Evolutionary conservation across 2,797 vertebrate species (phyloP).

Genomic region (Xenentodon cancila): DNA sequence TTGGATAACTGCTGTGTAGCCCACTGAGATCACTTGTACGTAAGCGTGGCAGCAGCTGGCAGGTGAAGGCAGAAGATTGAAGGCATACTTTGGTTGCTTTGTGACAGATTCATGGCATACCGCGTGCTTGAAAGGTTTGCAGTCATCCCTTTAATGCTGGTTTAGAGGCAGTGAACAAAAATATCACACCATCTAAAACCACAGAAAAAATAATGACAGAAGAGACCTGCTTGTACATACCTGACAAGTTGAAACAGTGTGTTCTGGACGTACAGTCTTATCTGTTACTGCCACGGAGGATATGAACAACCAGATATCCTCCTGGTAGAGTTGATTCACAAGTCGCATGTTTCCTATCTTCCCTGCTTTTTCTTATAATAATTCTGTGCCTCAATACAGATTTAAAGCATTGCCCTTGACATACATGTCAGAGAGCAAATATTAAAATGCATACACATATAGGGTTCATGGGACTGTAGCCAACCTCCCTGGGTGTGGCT

Average conservation of each 20-base stretch:
- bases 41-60: constrained; percentile 3
- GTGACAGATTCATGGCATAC: constrained; percentile 8
- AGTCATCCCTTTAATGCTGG: no score
- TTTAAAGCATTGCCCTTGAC: constrained; percentile 26
- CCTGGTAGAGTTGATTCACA: no score
- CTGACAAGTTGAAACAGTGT: constrained; percentile 30
- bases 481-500: no score
- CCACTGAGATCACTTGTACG: constrained; percentile 25
- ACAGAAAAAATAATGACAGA: not conserved
- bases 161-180: no score
- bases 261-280: not conserved
- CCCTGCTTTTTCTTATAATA: constrained; percentile 32
- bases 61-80: constrained; percentile 15
- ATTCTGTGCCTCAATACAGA: constrained; percentile 35
- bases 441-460: no score
- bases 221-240: constrained; percentile 4
- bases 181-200: no score
- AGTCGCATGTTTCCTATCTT: not conserved
- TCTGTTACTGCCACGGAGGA: no score
- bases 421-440: constrained; percentile 8
- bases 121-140: constrained; percentile 9
- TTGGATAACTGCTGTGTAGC: constrained; percentile 43
- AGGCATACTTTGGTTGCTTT: constrained; percentile 13
- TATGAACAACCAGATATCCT: no score
- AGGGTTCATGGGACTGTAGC: no score